Conservation (phyloP, 2,888 invertebrate genomes). For the Empis livida region DNA sequence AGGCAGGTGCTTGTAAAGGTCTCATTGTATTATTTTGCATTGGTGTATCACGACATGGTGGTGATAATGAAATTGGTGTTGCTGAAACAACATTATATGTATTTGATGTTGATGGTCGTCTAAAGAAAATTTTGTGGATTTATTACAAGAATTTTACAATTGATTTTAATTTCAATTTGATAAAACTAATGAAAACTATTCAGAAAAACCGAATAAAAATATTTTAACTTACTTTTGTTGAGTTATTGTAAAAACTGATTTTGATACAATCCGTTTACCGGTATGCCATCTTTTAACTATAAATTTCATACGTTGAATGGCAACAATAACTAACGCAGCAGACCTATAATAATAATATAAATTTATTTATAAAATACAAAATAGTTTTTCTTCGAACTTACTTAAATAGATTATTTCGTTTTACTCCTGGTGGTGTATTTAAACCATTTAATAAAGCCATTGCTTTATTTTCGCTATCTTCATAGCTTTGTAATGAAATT, state of each 20-base stretch:
- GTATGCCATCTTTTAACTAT: conserved; percentile 49
- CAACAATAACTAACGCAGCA: conserved; percentile 42
- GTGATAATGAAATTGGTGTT: conserved; percentile 15
- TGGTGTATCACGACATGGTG: conserved; percentile 16
- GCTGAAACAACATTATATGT: not conserved
- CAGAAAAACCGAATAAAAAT: too few species aligned
- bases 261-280: conserved; percentile 43
- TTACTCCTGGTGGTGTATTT: conserved; percentile 13
- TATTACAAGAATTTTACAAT: not conserved
- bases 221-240: conserved; percentile 27
- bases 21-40: conserved; percentile 9
- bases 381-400: conserved; percentile 14
- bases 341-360: conserved; percentile 30
- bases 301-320: conserved; percentile 52
- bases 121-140: conserved; percentile 6
- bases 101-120: conserved; percentile 10
- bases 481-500: conserved; percentile 42
- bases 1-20: conserved; percentile 15
- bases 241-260: conserved; percentile 34
- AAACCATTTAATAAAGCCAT: conserved; percentile 19
- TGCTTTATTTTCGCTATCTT: conserved; percentile 29
- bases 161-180: too few species aligned
- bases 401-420: conserved; percentile 31
- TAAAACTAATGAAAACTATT: too few species aligned
- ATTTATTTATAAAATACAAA: not conserved